A percentile compares a stretch with the other conserved stretches of the same genome.
These are phyloP conservation scores for Megaceryle alcyon DNA, from an alignment of 2,797 vertebrate genomes.

Conservation along the genomic window DNA sequence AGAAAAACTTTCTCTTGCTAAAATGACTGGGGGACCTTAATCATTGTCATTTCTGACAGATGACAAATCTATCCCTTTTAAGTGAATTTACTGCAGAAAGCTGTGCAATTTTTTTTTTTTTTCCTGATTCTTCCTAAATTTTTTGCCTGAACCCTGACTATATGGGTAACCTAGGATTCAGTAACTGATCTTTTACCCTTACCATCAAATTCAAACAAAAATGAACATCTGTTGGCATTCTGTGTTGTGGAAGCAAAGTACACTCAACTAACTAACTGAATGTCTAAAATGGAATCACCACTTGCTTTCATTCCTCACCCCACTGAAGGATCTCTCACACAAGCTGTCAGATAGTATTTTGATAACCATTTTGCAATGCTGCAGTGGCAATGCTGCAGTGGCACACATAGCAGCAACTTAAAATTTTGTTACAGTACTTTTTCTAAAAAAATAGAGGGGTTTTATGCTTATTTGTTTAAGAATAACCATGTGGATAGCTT, in stretches of 20 bases:
- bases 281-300: neutral
- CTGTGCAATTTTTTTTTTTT: neutral
- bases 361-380: neutral
- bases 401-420: neutral
- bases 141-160: neutral
- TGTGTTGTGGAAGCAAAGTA: neutral
- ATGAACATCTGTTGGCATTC: neutral
- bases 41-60: neutral
- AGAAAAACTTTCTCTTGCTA: neutral
- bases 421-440: neutral
- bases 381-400: neutral
- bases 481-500: neutral
- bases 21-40: neutral
- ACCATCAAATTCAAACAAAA: neutral
- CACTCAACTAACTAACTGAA: neutral
- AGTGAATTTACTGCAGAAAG: neutral
- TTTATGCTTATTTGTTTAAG: neutral
- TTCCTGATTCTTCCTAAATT: neutral
- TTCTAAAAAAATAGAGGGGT: neutral
- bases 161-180: neutral
- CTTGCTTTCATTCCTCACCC: fast-evolving
- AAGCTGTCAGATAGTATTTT: neutral
- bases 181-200: neutral
- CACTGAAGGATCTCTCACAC: neutral
- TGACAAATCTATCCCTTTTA: neutral